Evolutionary conservation across 1,140 invertebrate species (phyloP).

Genomic region (Drosophila seguyi): DNA sequence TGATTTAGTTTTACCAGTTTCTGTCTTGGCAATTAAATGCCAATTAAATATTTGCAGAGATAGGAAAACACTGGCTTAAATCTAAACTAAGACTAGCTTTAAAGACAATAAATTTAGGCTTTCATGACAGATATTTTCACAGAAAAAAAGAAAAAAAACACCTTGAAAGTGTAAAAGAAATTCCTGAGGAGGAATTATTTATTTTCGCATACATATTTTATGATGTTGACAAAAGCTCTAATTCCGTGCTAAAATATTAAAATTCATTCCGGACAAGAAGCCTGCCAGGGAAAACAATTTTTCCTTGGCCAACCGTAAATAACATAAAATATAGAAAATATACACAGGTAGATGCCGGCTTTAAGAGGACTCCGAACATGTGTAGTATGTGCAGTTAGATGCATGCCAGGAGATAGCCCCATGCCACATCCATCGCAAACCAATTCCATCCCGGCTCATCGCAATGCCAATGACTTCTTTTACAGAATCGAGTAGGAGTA

Average conservation of each 20-base stretch:
- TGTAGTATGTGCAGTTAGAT: slow-evolving; percentile 44
- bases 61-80: slow-evolving; percentile 1
- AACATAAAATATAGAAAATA: slow-evolving; percentile 62
- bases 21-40: slow-evolving; percentile 12
- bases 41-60: slow-evolving; percentile 14
- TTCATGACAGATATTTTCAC: too few relatives aligned
- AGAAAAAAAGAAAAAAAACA: not conserved
- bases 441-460: slow-evolving; percentile 26
- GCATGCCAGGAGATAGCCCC: slow-evolving; percentile 51
- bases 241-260: slow-evolving; percentile 42
- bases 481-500: slow-evolving; percentile 8
- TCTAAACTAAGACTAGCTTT: not conserved
- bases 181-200: slow-evolving; percentile 4
- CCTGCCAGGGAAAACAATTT: slow-evolving; percentile 4
- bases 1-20: not conserved
- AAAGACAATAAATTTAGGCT: slow-evolving; percentile 1
- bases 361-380: slow-evolving; percentile 52
- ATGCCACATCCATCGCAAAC: slow-evolving; percentile 47
- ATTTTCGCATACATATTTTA: slow-evolving; percentile 11
- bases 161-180: slow-evolving; percentile 6
- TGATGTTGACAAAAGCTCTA: slow-evolving; percentile 9
- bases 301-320: slow-evolving; percentile 7
- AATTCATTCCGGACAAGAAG: slow-evolving; percentile 15
- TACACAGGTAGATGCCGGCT: slow-evolving; percentile 26
- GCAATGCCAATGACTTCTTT: slow-evolving; percentile 77